phyloP scores from a whole-genome alignment of 2,888 invertebrate genomes.

The Trissonchulus latispiculum region DNA sequence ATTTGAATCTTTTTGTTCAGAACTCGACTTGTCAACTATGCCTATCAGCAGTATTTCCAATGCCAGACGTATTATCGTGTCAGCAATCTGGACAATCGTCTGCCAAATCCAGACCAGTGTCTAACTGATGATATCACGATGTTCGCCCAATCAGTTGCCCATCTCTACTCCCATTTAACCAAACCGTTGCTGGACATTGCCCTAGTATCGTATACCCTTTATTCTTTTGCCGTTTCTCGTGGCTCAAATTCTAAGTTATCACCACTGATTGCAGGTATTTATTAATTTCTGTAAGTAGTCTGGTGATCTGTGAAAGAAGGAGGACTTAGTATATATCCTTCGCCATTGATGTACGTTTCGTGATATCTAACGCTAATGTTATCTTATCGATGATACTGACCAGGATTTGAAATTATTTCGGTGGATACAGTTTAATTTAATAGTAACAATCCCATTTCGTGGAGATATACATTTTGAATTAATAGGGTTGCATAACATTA shows the following conservation, averaged over 20 bases:
- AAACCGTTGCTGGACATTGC: constrained; percentile 91
- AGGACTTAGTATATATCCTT: too few species aligned
- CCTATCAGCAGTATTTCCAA: constrained; percentile 80
- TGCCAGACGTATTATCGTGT: constrained; percentile 85
- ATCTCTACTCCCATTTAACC: constrained; percentile 60
- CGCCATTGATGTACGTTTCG: too few species aligned
- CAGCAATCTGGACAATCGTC: constrained; percentile 69
- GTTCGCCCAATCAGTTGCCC: constrained; percentile 66
- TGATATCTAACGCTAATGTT: too few species aligned
- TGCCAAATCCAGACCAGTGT: constrained; percentile 92
- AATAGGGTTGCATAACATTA: too few species aligned
- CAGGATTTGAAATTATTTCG: too few species aligned
- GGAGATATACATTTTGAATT: too few species aligned
- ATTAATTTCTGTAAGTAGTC: too few species aligned
- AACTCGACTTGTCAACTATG: constrained; percentile 78
- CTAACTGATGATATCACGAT: constrained; percentile 91
- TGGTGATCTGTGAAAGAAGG: too few species aligned
- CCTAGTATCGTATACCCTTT: constrained; percentile 54
- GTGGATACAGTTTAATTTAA: too few species aligned
- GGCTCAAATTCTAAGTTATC: constrained; percentile 50
- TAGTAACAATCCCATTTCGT: too few species aligned
- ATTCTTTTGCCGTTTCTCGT: background rate
- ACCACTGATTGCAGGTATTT: constrained; percentile 70
- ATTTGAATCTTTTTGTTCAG: constrained; percentile 47
- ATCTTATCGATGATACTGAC: too few species aligned